Base-by-base conservation (phyloP, 2,888 invertebrate species). In the Gasteruption jaculator region DNA sequence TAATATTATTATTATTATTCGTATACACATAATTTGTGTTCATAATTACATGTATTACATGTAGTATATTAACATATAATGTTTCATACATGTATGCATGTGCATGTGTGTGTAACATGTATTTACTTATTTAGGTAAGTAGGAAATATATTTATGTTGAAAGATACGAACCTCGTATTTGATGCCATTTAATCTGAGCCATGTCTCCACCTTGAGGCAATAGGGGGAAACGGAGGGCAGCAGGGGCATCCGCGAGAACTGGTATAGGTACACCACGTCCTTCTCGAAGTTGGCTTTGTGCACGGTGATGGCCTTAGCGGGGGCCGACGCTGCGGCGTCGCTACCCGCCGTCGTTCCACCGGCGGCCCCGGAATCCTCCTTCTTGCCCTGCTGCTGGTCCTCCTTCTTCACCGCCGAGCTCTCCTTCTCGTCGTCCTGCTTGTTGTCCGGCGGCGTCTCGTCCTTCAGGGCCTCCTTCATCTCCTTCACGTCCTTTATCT, bases 131-230 rank as follows among this genome's bases (percentile, higher is more conserved):
- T n/a, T n/a, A n/a, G n/a, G n/a, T n/a, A n/a, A n/a, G n/a, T n/a
- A n/a, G n/a, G n/a, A n/a, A n/a, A n/a, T n/a, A n/a, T n/a, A n/a
- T n/a, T n/a, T n/a, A n/a, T n/a, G n/a, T n/a, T n/a, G n/a, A n/a
- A n/a, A n/a, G n/a, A n/a, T n/a, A 72, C 83, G 80, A 76, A 93
- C 93, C 90, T 93, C 92, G 75, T 93, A 94, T 76, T 89, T 91
- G 71, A 93, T 80, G 69, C 86, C 90, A 65, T 86, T 85, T 62
- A 94, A 81, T 70, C 94, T 82, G 56, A 95, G 80, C 91, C 92
- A 94, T 64, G 93, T 91, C 78, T 95, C 94, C 61, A 93, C 89
- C 81, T 94, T 94, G 71, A 94, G 81, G 76, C 91, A 92, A 74
- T 87, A 93, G 44, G 92, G 91, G 55, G 92, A 93, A 60, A 91